Conservation (phyloP, 2,797 vertebrate species). For the Threskiornis aethiopicus region DNA sequence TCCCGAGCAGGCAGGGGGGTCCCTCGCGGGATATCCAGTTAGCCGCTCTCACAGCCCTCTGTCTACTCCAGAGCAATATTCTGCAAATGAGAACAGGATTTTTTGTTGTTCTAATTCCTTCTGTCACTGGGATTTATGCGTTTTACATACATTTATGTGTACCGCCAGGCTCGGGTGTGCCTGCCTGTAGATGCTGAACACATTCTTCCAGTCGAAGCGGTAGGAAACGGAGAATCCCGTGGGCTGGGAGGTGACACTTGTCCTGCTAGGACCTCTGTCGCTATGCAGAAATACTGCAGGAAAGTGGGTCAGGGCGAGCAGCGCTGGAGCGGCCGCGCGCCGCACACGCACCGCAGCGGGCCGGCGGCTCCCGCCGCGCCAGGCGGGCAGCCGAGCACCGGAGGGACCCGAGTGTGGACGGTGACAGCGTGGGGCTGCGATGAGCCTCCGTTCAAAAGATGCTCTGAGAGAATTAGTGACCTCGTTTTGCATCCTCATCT, state of each 20-base stretch:
- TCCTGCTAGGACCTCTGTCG: constrained; percentile 52
- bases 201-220: neutral
- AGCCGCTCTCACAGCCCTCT: neutral
- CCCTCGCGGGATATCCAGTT: neutral
- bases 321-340: neutral
- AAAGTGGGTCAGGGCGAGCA: constrained; percentile 44
- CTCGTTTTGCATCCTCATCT: neutral
- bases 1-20: neutral
- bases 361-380: neutral
- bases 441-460: fast-evolving
- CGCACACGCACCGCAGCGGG: neutral
- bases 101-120: neutral
- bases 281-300: constrained; percentile 39
- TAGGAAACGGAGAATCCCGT: neutral
- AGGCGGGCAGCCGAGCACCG: neutral
- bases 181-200: neutral
- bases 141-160: fast-evolving
- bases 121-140: neutral
- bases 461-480: neutral
- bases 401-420: fast-evolving
- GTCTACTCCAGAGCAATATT: neutral
- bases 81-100: neutral
- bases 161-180: fast-evolving
- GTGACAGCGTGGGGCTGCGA: neutral
- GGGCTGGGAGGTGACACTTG: neutral